Base-by-base conservation (phyloP, 2,888 invertebrate genomes). In the Cerastoderma edule region DNA sequence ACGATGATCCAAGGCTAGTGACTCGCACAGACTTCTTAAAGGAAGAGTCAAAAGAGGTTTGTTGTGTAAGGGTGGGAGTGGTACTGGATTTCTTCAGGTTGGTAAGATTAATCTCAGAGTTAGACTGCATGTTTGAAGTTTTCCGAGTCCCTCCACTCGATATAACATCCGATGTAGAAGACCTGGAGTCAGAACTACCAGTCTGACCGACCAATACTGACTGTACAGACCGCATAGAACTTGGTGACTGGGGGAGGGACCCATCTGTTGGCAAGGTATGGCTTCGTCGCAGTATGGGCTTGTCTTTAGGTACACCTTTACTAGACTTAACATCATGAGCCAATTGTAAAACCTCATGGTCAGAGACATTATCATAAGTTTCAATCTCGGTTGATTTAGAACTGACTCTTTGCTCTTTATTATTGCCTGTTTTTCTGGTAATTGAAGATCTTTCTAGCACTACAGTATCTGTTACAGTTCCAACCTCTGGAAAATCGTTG, bases 1-100 rank as follows among this genome's bases (percentile, higher is more conserved):
- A 63, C 27, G 82, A 82, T 46, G 78, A 78, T 30, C 82, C 82
- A 13, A 76, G 66, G 46, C 77, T 79, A 1, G 79, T 82, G 3
- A 82, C 76, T 57, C 77, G 33, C 6, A 82, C 73, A 60, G 78
- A 76, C 44, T 67, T 72, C 33, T 71, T 70, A 33, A 67, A 78
- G 1, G 81, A 81, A 57, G 81, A 75, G 50, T 81, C 82, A 75
- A 82, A 82, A 16, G 82, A 82, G 16, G 69, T 76, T 67, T 82
- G 82, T 60, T 77, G 68, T 16, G 78, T 79, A 6, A 82, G 66
- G 2, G 76, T 76, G 39, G 82, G 82, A 27, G 79, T 75, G 44
- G 78, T 82, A 57, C 63, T 79, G 22, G 82, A 82, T 74, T 82
- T 82, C 67, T 60, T 79, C 39, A 82, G 44, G 10, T 67, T 72